Evolutionary conservation across 2,888 invertebrate genomes (phyloP), one percentile per base, ranked within the genome.

Genomic region (Archaeoteleia sp.): DNA sequence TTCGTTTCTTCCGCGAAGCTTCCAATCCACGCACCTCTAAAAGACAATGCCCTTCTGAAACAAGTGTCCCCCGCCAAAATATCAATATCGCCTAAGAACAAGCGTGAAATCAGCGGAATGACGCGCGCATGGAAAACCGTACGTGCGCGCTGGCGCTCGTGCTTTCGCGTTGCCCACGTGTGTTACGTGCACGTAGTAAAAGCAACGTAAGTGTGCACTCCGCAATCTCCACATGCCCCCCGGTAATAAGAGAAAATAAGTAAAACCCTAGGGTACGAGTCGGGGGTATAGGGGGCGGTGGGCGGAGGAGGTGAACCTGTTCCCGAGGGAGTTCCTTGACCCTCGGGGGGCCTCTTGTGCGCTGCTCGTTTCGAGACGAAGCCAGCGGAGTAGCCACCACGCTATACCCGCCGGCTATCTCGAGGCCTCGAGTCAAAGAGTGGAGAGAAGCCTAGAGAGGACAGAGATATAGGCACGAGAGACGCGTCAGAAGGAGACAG

Each of bases 271-370:
- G 78, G 80, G 80, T 81, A 80, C 77, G 71, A 73, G 74, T 76
- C 76, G 76, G 77, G 79, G 77, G 78, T 75, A 77, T 76, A 81
- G 79, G 80, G 81, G 82, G 74, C 69, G 73, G 74, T 57, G 73
- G 71, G 72, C 73, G 74, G 77, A 78, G 80, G 82, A 81, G 83
- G 80, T 84, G 83, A 85, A 85, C 84, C 84, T 85, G 84, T 85
- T 85, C 84, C 84, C 83, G 82, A 82, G 84, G 84, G 84, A 84
- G 84, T 84, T 84, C 84, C 83, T 85, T 84, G 84, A 85, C 84
- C 84, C 83, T 82, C 80, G 78, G 76, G 78, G 70, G 69, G 57
- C 49, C 70, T 71, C 75, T 74, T 74, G 74, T 70, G 71, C 68
- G 74, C 69, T 40, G 30, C 51, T 55, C 43, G 58, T 67, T 74